Base-by-base conservation (phyloP, 2,888 invertebrate species). In the Stratiomys singularior region DNA sequence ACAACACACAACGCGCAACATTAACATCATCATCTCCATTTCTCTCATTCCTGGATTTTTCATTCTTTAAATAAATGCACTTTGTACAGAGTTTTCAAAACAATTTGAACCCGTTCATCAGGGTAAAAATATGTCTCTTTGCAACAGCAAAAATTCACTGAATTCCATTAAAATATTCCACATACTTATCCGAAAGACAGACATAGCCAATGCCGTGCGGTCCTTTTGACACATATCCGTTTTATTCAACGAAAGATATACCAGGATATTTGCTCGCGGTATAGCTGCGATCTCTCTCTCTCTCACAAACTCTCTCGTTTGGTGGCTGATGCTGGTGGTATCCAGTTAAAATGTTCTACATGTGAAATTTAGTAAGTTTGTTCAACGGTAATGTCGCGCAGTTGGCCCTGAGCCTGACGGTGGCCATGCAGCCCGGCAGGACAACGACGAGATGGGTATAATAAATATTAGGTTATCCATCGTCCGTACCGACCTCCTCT, bases 121-220 rank as follows among this genome's bases (percentile, higher is more conserved):
- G 25, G 1, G 47, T 52, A 71, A 71, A 71, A 71, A 71, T 71
- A 15, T 64, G 30, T 60, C 64, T 47, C 52, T 27, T 71, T 71
- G 25, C 71, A 58, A 23, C 44, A 60, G 47, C 13, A 25, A 69
- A 76, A 77, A 77, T 67, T 77, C 77, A 77, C 23, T 11, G 37
- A 67, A 77, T 77, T 64, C 77, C 77, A 77, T 67, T 56, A 37
- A 67, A 77, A 77, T 76, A 47, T 76, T 76, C 44, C 74, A 58
- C 74, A 74, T 74, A 74, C 30, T 74, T 60, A 58, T 74, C 23
- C 30, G 21, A 58, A 56, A 69, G 44, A 25, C 4, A 47, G n/a
- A 69, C 64, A 30, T 30, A 27, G 30, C 64, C 28, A 64, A 64
- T 64, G 64, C 64, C 18, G 1, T 64, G 30, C n/a, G 64, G 23